phyloP scores from a whole-genome alignment of 2,113 vertebrate species.

The Cariama cristata region DNA sequence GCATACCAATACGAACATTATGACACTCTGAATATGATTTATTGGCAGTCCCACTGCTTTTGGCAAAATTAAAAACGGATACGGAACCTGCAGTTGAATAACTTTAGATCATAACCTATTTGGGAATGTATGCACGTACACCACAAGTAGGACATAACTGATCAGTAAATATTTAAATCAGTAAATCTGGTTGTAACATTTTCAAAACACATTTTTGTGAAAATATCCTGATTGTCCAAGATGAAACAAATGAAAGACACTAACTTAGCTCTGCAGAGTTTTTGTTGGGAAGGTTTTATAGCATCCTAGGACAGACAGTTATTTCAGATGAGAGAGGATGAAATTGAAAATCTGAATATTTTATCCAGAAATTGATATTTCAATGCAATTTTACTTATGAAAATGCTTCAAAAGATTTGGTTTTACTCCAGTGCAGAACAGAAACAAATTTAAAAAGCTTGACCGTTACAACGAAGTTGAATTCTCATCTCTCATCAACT shows the following conservation, averaged over 20 bases:
- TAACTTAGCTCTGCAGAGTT: neutral
- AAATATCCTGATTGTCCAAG: neutral
- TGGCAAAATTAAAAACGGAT: neutral
- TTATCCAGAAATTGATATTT: neutral
- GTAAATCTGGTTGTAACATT: neutral
- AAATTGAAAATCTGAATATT: neutral
- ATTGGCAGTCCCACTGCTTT: neutral
- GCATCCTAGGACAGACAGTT: neutral
- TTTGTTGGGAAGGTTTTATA: neutral
- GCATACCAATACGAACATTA: neutral
- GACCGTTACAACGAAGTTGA: neutral
- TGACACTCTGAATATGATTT: neutral
- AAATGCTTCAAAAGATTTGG: neutral
- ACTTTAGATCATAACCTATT: neutral
- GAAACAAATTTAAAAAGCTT: neutral
- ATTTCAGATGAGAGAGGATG: neutral
- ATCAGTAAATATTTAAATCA: neutral
- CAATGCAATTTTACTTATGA: neutral
- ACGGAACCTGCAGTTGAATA: neutral
- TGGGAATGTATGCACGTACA: neutral
- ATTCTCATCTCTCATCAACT: neutral
- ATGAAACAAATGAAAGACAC: neutral
- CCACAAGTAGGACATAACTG: neutral
- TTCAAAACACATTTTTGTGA: neutral
- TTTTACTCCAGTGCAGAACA: neutral